Evolutionary conservation across 2,113 vertebrate species (phyloP), one percentile per base, ranked within the genome.

Genomic region (Xiphorhynchus elegans): DNA sequence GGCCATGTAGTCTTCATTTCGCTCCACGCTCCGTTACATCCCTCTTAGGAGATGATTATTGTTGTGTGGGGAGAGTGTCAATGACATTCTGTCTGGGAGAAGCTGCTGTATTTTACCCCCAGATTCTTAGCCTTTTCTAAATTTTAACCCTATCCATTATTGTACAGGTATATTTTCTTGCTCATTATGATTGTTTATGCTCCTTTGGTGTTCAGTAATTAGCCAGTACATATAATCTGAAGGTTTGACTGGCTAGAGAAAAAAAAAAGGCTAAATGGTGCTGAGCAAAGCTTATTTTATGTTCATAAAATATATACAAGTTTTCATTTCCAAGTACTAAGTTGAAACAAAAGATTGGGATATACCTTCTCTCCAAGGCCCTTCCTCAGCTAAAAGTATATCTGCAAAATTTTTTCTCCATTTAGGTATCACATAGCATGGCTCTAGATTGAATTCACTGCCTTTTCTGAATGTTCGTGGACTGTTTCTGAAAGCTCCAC

Each of bases 221-320:
- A 90, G 9, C 35, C 1, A 4, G 35, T 64, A 53, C 2, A 1
- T n/a, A n/a, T 0, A 0, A 26, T 28, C 31, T 79, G 28, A 83
- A 76, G 10, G 6, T 39, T 94, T 90, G 23, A 55, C 10, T 29
- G 26, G 3, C 12, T 86, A 67, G 67, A 56, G 88, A 63, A 10
- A 49, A 39, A 49, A 39, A 85, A 85, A 84, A 47, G 4, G 3
- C 4, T 63, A 42, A 26, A 66, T 29, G 17, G 17, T 72, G 49
- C 8, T 1, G 1, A 24, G 4, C 80, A 73, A 64, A 33, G 50
- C 23, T 60, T 64, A n/a, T 19, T 87, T 91, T 89, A 69, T 23
- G 4, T 59, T 86, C 18, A 70, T n/a, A 90, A 92, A 59, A 78
- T 46, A 78, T 19, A 37, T 63, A 3, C 20, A 92, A 67, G 7